These are phyloP conservation scores for Columba livia DNA, from an alignment of 2,113 vertebrate genomes.

Conservation along the genomic window DNA sequence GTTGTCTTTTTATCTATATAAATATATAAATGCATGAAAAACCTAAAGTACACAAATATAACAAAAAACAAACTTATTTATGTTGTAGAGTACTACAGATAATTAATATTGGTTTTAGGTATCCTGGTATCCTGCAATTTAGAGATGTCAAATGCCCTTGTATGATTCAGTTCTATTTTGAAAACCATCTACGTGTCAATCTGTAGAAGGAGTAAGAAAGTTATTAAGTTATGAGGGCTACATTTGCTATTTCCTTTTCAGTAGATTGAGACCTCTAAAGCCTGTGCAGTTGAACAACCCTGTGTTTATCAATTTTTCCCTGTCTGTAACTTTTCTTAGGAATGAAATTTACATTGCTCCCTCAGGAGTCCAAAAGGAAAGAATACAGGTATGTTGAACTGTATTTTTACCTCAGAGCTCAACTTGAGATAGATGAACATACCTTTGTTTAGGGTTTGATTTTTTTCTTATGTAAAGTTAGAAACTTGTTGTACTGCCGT, in stretches of 20 bases:
- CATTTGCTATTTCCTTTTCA: background rate
- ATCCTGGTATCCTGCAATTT: background rate
- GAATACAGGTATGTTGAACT: constrained; percentile 85
- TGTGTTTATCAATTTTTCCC: background rate
- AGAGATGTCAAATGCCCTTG: background rate
- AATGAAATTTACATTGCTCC: constrained; percentile 94
- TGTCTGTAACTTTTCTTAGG: constrained; percentile 69
- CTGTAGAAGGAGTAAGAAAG: background rate
- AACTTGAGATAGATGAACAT: background rate
- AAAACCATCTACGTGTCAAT: background rate
- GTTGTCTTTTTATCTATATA: background rate
- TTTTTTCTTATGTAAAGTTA: background rate
- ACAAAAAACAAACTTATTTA: background rate
- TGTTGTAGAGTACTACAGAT: background rate
- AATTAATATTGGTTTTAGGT: background rate
- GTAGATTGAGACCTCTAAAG: background rate
- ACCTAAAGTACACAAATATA: background rate
- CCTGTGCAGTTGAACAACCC: background rate
- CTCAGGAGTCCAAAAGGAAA: constrained; percentile 96
- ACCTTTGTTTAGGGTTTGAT: background rate
- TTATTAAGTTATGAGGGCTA: background rate
- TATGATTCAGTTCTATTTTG: background rate
- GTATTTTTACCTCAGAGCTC: background rate
- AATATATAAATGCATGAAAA: background rate
- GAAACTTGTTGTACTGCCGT: background rate